Evolutionary conservation across 2,113 vertebrate genomes (phyloP), one percentile per base, ranked within the genome.

Genomic region (Dasyornis broadbenti): DNA sequence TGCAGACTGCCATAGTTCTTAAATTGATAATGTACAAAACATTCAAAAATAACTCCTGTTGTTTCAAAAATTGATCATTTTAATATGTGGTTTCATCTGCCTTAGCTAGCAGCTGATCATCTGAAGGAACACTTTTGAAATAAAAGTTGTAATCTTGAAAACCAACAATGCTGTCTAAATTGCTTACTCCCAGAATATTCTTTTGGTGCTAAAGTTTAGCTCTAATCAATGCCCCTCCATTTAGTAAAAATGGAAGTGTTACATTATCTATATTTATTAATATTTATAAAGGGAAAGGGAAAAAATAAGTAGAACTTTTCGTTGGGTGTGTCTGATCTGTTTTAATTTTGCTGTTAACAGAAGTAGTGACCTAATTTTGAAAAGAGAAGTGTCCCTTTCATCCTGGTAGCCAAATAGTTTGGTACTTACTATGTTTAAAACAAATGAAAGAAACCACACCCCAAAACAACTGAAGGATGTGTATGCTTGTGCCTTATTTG

Each of bases 401-500:
- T 79, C n/a, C 20, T 54, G 47, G n/a, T 26, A 79, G n/a, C 17
- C 33, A 22, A 79, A 35, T 40, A 33, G 2, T 56, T 93, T 87
- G 27, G 7, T 84, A 33, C 16, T 68, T 85, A 7, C 39, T 63
- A 10, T 6, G 20, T 31, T 44, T 33, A 52, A 72, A 86, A 11
- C 39, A 70, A 49, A 31, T 0, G 2, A 65, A 42, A n/a, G 14
- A 52, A 81, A 15, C 9, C 1, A 0, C 5, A 10, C 28, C 11
- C 15, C 18, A 26, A 35, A 66, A 30, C 26, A 59, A n/a, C 49
- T n/a, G 42, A 77, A 35, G 17, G 24, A 44, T 60, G 22, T 57
- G 20, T 23, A 10, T 50, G n/a, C 21, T 84, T 79, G 21, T 35
- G 33, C 13, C n/a, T 82, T 65, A 45, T 19, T 59, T 72, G 35